These are phyloP conservation scores for Agraylea sexmaculata DNA, from an alignment of 1,140 invertebrate genomes.

Conservation along the genomic window DNA sequence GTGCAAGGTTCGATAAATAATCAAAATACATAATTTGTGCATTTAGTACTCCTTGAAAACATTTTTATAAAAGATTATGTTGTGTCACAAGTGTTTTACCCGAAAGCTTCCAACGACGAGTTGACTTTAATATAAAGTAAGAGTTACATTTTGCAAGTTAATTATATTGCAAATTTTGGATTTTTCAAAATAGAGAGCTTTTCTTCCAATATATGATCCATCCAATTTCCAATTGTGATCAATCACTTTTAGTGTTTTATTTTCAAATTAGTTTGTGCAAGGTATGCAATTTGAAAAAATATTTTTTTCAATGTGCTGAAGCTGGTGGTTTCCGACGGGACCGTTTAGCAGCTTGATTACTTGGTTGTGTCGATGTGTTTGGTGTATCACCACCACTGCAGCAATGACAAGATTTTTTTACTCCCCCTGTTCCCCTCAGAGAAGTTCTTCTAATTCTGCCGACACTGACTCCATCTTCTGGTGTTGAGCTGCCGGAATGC, in stretches of 20 bases:
- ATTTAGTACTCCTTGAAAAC: too few relatives aligned
- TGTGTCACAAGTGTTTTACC: too few relatives aligned
- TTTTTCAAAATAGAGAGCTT: not conserved
- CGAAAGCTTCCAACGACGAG: too few relatives aligned
- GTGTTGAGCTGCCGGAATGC: conserved; percentile 23
- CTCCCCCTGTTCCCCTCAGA: conserved; percentile 30
- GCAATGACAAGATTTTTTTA: conserved; percentile 37
- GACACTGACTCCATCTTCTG: conserved; percentile 11
- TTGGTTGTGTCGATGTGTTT: not conserved
- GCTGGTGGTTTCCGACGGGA: conserved; percentile 6
- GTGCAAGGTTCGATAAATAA: too few relatives aligned
- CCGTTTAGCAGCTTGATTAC: conserved; percentile 1
- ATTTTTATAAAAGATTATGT: too few relatives aligned
- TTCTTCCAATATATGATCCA: not conserved
- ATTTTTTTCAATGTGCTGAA: conserved; percentile 6
- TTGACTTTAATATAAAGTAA: not conserved
- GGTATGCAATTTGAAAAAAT: not conserved
- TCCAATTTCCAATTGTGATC: not conserved
- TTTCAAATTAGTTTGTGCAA: not conserved
- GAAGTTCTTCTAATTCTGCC: conserved; percentile 29
- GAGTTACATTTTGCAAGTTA: not conserved
- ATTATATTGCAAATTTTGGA: not conserved
- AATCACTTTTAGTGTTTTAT: not conserved
- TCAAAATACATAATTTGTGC: too few relatives aligned
- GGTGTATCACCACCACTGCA: conserved; percentile 31